These are phyloP conservation scores for Candoia aspera DNA, from an alignment of 2,113 vertebrate species.

Conservation along the genomic window DNA sequence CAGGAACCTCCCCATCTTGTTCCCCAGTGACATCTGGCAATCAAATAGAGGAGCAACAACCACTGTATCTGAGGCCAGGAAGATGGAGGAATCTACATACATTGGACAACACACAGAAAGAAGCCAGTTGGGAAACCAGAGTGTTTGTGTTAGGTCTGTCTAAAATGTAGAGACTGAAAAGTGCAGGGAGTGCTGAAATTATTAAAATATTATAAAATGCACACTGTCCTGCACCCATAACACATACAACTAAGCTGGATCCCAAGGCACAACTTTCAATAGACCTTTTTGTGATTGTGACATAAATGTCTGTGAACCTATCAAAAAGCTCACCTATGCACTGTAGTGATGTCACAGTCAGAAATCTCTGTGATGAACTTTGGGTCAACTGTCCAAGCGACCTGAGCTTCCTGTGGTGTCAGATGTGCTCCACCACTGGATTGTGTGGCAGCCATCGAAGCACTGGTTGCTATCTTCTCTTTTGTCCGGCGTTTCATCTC, in stretches of 20 bases:
- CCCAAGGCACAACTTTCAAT: slow-evolving; percentile 69
- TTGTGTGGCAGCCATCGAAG: slow-evolving; percentile 69
- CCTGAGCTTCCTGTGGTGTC: slow-evolving; percentile 72
- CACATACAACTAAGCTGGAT: slow-evolving; percentile 73
- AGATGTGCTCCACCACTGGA: slow-evolving; percentile 75
- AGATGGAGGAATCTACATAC: slow-evolving; percentile 76
- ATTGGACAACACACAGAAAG: slow-evolving; percentile 77
- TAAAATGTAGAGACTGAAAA: slow-evolving; percentile 66
- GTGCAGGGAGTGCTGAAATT: slow-evolving; percentile 55
- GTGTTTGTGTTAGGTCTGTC: slow-evolving; percentile 71
- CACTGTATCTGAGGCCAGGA: slow-evolving; percentile 76
- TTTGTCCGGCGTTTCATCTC: slow-evolving; percentile 71
- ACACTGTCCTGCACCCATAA: slow-evolving; percentile 70
- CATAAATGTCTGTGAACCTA: slow-evolving; percentile 73
- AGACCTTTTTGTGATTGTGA: slow-evolving; percentile 68
- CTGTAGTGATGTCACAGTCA: slow-evolving; percentile 73
- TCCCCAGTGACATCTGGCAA: slow-evolving; percentile 77
- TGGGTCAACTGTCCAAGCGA: slow-evolving; percentile 69
- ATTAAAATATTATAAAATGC: slow-evolving; percentile 50
- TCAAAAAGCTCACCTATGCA: slow-evolving; percentile 72
- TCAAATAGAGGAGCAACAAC: slow-evolving; percentile 78
- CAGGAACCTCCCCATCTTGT: slow-evolving; percentile 76
- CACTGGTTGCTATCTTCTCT: slow-evolving; percentile 75
- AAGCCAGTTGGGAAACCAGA: slow-evolving; percentile 75
- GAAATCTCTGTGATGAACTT: slow-evolving; percentile 73